Evolutionary conservation across 2,113 vertebrate species (phyloP).

Genomic region (Herpetotheres cachinnans): DNA sequence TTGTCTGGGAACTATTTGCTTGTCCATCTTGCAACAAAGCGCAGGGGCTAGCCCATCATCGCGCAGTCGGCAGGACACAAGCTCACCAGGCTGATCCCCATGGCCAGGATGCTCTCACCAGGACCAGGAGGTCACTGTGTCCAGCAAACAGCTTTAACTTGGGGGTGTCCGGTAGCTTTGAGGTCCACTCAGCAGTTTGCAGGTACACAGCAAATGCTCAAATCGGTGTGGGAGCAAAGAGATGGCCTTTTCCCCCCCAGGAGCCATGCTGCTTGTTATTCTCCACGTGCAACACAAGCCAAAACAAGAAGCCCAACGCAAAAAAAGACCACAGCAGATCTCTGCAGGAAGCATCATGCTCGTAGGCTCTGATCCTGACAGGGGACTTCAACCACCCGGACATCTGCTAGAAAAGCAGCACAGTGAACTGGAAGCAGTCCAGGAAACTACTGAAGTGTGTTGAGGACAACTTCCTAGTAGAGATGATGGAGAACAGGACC

Average conservation of each 20-base stretch:
- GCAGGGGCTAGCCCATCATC: rapidly evolving
- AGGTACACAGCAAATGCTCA: not conserved
- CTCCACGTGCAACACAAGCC: not conserved
- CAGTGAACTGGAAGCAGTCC: not conserved
- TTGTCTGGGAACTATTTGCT: not conserved
- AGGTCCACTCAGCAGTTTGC: not conserved
- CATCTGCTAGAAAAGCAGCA: not conserved
- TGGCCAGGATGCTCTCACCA: rapidly evolving
- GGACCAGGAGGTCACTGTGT: not conserved
- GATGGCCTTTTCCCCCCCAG: not conserved
- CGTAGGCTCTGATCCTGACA: not conserved
- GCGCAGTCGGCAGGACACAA: not conserved
- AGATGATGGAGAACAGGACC: not conserved
- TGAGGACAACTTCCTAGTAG: not conserved
- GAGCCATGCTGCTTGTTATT: not conserved
- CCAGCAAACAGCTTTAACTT: not conserved
- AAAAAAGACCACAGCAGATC: not conserved
- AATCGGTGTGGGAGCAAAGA: not conserved
- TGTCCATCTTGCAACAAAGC: not conserved
- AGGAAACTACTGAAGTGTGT: not conserved
- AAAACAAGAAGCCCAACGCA: not conserved
- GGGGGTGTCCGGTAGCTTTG: rapidly evolving
- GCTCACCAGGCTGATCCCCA: not conserved
- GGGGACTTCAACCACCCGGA: not conserved
- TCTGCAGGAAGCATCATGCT: not conserved